Base-by-base conservation (phyloP, 2,888 invertebrate genomes). In the Drosophila quinaria region DNA sequence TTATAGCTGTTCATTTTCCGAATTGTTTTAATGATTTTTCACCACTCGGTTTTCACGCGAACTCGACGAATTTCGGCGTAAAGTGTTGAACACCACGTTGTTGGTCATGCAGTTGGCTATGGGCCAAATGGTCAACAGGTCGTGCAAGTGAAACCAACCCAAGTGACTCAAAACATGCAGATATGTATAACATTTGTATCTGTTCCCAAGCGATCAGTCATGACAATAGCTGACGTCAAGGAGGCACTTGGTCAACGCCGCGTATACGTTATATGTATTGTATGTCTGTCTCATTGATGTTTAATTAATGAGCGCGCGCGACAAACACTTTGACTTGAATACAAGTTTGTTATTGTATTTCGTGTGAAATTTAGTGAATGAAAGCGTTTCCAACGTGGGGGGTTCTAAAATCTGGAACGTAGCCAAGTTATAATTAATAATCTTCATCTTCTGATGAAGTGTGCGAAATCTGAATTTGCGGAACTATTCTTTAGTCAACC, bases 41-140 rank as follows among this genome's bases (percentile, higher is more conserved):
- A 11, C 25, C 19, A 25, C 15, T 62, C 31, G 50, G 42, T 68
- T 74, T 87, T 85, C 80, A 29, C 15, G 69, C 59, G 75, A 74
- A 78, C 25, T 64, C 33, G 29, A 55, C 42, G 59, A 52, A 80
- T 59, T 74, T 74, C 70, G 49, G 60, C 22, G 51, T 56, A 74
- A 54, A 44, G 22, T 51, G 22, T 35, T 41, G 52, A 9, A 13
- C 41, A 61, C 46, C 62, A 58, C 51, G 64, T 63, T 77, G 55
- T 44, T 71, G 61, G 33, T 54, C 68, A 69, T 66, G 60, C 64
- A 51, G 31, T 61, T 87, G 87, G 82, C 73, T 39, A 11, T 37
- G 44, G 15, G 81, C 88, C 83, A 85, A 65, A 56, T 52, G 69
- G 55, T 62, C 74, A 80, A 75, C 80, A 80, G 87, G 81, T 81